Percentiles rank a stretch among this genome's conserved stretches.
Evolutionary conservation across 2,797 vertebrate genomes (phyloP).

Genomic region (Scomberomorus guttatus): DNA sequence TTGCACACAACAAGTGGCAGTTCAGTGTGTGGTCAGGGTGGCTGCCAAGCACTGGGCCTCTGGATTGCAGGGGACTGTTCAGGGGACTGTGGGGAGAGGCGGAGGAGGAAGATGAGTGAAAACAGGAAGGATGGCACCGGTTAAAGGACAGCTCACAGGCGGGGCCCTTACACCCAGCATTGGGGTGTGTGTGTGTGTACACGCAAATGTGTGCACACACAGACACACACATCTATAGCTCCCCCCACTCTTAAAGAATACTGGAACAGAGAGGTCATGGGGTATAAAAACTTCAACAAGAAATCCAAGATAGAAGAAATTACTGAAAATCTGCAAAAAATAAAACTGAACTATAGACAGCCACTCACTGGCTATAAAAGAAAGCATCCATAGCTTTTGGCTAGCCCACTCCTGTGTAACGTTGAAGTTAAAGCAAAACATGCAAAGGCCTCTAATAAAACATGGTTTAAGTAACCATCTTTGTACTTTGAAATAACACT

Average conservation of each 20-base stretch:
- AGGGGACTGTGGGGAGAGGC: slow-evolving; percentile 67
- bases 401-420: slow-evolving; percentile 39
- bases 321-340: slow-evolving; percentile 35
- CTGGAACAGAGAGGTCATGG: slow-evolving; percentile 48
- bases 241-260: slow-evolving; percentile 57
- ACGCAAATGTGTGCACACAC: slow-evolving; percentile 18
- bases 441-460: slow-evolving; percentile 44
- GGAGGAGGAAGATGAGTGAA: slow-evolving; percentile 81
- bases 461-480: slow-evolving; percentile 55
- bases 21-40: slow-evolving; percentile 86
- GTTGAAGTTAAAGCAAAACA: slow-evolving; percentile 62
- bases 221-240: slow-evolving; percentile 7
- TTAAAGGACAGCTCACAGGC: slow-evolving; percentile 82
- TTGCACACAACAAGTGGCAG: slow-evolving; percentile 84
- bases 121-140: slow-evolving; percentile 90
- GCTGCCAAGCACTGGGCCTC: slow-evolving; percentile 83
- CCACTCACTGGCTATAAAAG: slow-evolving; percentile 66
- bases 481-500: slow-evolving; percentile 80
- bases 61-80: slow-evolving; percentile 81
- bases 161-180: slow-evolving; percentile 67
- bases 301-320: slow-evolving; percentile 74
- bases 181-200: slow-evolving; percentile 43
- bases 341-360: slow-evolving; percentile 40
- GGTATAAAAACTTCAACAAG: slow-evolving; percentile 52
- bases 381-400: slow-evolving; percentile 68